Conservation (phyloP, 2,113 vertebrate genomes). For the Propithecus coquereli region DNA sequence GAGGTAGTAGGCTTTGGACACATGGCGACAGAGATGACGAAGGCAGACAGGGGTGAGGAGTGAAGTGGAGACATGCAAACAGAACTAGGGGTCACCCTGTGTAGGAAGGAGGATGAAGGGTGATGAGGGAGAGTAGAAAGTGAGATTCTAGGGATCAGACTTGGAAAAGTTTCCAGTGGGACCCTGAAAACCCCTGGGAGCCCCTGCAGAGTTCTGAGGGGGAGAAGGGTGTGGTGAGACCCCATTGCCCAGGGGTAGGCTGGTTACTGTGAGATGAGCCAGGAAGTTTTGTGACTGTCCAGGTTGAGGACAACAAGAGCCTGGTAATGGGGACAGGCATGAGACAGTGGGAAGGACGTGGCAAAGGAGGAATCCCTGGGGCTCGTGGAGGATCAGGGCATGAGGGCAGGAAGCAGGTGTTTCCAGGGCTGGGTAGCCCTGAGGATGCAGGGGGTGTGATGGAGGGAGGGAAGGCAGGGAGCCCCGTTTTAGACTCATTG, state of each 20-base stretch:
- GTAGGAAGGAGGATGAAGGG: not conserved
- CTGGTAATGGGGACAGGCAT: accelerated
- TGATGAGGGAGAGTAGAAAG: not conserved
- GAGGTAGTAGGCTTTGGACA: not conserved
- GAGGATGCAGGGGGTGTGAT: not conserved
- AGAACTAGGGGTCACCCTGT: not conserved
- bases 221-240: not conserved
- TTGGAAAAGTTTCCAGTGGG: not conserved
- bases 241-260: not conserved
- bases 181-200: not conserved
- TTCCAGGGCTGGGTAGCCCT: not conserved
- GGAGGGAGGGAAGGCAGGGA: not conserved
- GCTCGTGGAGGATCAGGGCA: not conserved
- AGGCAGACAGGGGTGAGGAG: not conserved
- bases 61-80: not conserved
- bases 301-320: not conserved
- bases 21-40: not conserved
- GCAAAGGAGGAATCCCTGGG: not conserved
- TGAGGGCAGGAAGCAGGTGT: not conserved
- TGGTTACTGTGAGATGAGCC: not conserved
- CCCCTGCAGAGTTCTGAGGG: not conserved
- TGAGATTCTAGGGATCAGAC: not conserved
- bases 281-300: not conserved
- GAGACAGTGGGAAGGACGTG: not conserved
- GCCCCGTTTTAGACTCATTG: not conserved